Percentiles rank a stretch among this genome's conserved stretches.
These are phyloP conservation scores for Triplophysa tibetana DNA, from an alignment of 2,113 vertebrate species.

Conservation along the genomic window DNA sequence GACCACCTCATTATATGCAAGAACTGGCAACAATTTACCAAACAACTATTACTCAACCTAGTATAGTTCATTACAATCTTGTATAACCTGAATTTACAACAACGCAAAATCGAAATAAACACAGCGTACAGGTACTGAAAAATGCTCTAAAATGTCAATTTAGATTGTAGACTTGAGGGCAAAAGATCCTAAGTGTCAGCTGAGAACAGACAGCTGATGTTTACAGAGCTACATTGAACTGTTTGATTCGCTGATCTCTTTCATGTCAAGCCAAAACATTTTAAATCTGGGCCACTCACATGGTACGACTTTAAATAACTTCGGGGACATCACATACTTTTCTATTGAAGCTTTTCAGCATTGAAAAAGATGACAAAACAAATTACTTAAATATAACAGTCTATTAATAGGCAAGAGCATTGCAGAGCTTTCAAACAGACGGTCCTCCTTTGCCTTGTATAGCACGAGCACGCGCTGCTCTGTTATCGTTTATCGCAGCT, in stretches of 20 bases:
- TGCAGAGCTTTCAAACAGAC: constrained; percentile 4
- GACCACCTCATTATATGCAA: too few species aligned
- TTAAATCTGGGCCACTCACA: constrained; percentile 7
- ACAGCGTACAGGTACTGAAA: not conserved
- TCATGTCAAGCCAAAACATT: constrained; percentile 24
- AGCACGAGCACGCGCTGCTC: not conserved
- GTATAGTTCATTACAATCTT: not conserved
- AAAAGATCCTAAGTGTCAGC: not conserved
- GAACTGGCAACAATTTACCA: too few species aligned
- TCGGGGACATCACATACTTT: not conserved
- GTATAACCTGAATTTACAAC: not conserved
- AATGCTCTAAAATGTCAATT: not conserved
- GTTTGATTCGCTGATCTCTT: constrained; percentile 24
- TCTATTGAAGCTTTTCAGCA: not conserved
- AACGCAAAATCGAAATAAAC: not conserved
- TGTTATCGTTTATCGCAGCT: constrained; percentile 39
- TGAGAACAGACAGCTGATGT: constrained; percentile 21
- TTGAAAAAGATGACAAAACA: not conserved
- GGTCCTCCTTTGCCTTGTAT: constrained; percentile 29
- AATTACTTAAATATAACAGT: not conserved
- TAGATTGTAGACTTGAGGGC: too few species aligned
- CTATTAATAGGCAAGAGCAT: constrained; percentile 21
- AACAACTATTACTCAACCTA: too few species aligned
- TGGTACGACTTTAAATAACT: constrained; percentile 12
- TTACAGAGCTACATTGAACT: constrained; percentile 18